Conservation (phyloP, 2,888 invertebrate genomes). For the Uloborus plumipes region DNA sequence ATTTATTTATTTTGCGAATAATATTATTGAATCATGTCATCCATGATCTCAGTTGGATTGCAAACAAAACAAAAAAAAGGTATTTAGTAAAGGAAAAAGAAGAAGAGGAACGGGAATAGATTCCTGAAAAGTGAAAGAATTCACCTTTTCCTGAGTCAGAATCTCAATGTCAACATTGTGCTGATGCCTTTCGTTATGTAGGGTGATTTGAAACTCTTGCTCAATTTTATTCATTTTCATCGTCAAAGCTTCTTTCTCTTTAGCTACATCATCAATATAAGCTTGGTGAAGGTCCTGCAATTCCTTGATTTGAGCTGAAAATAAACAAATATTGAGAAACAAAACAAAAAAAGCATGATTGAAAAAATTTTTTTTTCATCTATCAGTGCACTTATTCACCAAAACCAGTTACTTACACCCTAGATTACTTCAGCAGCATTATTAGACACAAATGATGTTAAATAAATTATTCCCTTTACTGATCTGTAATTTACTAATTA, state of each 20-base stretch:
- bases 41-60: too few species aligned
- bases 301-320: constrained; percentile 70
- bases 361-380: too few species aligned
- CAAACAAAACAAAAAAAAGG: too few species aligned
- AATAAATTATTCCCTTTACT: too few species aligned
- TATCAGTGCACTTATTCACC: too few species aligned
- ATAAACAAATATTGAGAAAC: background rate
- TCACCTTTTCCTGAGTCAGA: constrained; percentile 71
- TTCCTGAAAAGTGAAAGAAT: background rate
- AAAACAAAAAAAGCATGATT: too few species aligned
- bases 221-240: constrained; percentile 83
- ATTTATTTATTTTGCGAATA: too few species aligned
- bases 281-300: constrained; percentile 71
- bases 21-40: too few species aligned
- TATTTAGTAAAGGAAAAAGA: background rate
- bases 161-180: constrained; percentile 73
- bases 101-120: background rate
- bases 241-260: constrained; percentile 77
- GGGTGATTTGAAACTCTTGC: constrained; percentile 71
- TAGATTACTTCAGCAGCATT: too few species aligned
- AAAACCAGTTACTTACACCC: too few species aligned
- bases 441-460: too few species aligned
- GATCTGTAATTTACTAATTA: too few species aligned
- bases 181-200: constrained; percentile 72
- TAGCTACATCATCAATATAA: constrained; percentile 71